Evolutionary conservation across 2,888 invertebrate genomes (phyloP).

Genomic region (Piscicola geometra): DNA sequence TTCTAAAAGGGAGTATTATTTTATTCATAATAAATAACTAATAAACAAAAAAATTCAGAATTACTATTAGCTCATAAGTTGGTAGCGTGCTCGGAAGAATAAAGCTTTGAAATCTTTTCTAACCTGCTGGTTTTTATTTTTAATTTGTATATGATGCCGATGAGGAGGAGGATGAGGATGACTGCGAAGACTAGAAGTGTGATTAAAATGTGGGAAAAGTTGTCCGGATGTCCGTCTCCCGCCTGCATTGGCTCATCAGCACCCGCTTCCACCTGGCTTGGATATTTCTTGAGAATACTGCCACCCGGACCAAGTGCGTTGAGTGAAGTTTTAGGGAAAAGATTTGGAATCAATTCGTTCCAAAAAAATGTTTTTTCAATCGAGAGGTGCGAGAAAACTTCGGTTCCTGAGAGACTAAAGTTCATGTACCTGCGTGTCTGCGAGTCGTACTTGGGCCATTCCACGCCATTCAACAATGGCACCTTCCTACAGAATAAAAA

Average conservation of each 20-base stretch:
- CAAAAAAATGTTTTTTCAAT: constrained; percentile 11
- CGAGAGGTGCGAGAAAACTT: not conserved
- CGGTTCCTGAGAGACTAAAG: not conserved
- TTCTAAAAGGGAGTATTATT: too few relatives aligned
- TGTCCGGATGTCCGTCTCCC: not conserved
- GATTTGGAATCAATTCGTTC: constrained; percentile 26
- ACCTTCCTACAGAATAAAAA: not conserved
- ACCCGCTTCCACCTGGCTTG: not conserved
- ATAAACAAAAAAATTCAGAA: too few relatives aligned
- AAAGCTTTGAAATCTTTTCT: constrained; percentile 15
- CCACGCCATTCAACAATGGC: not conserved
- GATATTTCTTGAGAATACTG: constrained; percentile 6
- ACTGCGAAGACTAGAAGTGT: not conserved
- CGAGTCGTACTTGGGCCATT: constrained; percentile 20
- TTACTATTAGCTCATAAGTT: too few relatives aligned
- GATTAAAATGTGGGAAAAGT: not conserved
- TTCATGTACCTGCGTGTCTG: not conserved
- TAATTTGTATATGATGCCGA: not conserved
- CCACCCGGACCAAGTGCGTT: constrained; percentile 9
- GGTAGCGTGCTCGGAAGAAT: constrained; percentile 12
- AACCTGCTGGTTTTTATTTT: constrained; percentile 11
- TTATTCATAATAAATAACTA: too few relatives aligned
- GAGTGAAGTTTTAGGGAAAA: constrained; percentile 7
- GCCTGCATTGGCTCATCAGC: not conserved
- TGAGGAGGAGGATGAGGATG: not conserved